Percentiles rank a stretch among this genome's conserved stretches.
phyloP scores from a whole-genome alignment of 2,797 vertebrate species.

The Sebastes variabilis region DNA sequence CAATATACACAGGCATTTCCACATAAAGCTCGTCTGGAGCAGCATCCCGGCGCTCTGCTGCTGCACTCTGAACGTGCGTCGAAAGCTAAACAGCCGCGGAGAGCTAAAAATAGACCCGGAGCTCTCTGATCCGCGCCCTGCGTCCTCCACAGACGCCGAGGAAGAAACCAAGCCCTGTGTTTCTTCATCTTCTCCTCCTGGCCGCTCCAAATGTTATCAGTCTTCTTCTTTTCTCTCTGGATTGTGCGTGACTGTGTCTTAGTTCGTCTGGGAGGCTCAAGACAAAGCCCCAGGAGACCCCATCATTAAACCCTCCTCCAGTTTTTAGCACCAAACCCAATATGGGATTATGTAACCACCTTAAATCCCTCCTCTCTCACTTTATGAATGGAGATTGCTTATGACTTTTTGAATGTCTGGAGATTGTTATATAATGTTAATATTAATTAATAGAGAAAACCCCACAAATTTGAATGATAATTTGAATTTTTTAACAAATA shows the following conservation, averaged over 20 bases:
- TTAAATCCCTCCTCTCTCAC: neutral
- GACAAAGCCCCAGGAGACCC: conserved; percentile 30
- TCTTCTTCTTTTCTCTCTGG: conserved; percentile 27
- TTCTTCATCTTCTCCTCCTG: conserved; percentile 6
- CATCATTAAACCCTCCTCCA: conserved; percentile 25
- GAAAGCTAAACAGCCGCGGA: conserved; percentile 81
- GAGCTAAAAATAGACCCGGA: conserved; percentile 82
- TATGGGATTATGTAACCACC: conserved; percentile 51
- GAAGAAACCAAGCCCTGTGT: conserved; percentile 55
- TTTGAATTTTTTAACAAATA: neutral
- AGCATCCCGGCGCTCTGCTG: conserved; percentile 73
- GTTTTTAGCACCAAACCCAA: conserved; percentile 30
- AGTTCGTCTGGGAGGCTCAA: conserved; percentile 19
- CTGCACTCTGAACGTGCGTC: conserved; percentile 83
- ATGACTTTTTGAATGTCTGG: conserved; percentile 2
- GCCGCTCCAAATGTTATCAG: neutral
- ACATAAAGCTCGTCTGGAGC: conserved; percentile 67
- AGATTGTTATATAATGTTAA: neutral
- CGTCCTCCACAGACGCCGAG: conserved; percentile 67
- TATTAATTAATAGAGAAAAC: neutral
- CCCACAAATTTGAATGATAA: neutral
- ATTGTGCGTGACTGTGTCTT: conserved; percentile 51
- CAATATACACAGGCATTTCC: conserved; percentile 49
- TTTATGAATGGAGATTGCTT: conserved; percentile 5
- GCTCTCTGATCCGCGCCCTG: conserved; percentile 69